Evolutionary conservation across 2,888 invertebrate species (phyloP), one percentile per base, ranked within the genome.

Genomic region (Adineta ricciae): DNA sequence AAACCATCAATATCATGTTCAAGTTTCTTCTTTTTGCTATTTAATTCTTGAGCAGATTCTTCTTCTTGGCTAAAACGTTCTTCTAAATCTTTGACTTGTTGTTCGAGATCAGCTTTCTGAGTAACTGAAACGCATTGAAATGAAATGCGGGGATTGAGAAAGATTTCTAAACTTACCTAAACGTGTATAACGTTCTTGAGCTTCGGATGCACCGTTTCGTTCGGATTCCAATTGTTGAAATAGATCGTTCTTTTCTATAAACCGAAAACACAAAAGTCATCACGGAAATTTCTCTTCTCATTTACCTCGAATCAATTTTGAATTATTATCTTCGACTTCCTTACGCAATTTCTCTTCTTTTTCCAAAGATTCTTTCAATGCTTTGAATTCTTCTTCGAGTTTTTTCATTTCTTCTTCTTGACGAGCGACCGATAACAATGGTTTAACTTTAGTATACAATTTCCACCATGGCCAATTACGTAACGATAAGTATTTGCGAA

Each of bases 381-480:
- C 96, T 91, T 93, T 94, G 87, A 97, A 95, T 92, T 96, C 96
- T 93, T 98, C 98, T 92, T 97, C 96, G 91, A 96, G 89, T 88
- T 89, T 96, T 92, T 96, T 96, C 92, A 99, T 94, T 93, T 99
- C 97, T 93, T 99, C 99, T 93, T 98, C 98, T 93, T 97, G 94
- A 90, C 97, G 95, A 91, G 95, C 95, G 93, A 96, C 96, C 93
- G 96, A 97, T 93, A 99, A 95, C 91, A 99, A 94, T 90, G 99
- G 97, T 93, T 96, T 96, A 94, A 97, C 89, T 93, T 95, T 96
- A 93, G 95, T 95, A 96, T 97, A 99, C 93, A 99, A 92, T 92
- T 97, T 97, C 96, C 96, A 99, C 99, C 99, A 99, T 91, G 96
- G 95, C 99, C 99, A 99, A 92, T 96, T 98, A 92, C 97, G 95